A percentile compares a stretch with the other conserved stretches of the same genome.
Evolutionary conservation across 2,888 invertebrate species (phyloP).

Genomic region (Tenthredo livida): DNA sequence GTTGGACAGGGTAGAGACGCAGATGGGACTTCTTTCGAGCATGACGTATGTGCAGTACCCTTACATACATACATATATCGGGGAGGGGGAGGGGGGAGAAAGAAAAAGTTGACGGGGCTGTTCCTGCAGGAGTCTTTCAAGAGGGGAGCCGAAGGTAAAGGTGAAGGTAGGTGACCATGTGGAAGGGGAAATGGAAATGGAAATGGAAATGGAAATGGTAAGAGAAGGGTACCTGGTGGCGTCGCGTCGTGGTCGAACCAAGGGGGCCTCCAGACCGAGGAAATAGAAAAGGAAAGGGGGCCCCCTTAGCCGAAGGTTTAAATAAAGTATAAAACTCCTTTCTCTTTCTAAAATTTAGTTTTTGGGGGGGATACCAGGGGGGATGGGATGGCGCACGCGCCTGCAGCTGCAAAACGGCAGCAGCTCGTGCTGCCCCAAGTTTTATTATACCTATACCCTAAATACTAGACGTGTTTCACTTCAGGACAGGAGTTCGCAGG

Average conservation of each 20-base stretch:
- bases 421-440: conserved; percentile 72
- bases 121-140: background rate
- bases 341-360: conserved; percentile 57
- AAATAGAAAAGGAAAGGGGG: background rate
- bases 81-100: background rate
- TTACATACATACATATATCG: no score
- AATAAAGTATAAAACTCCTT: conserved; percentile 54
- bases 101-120: background rate
- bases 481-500: no score
- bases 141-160: conserved; percentile 8
- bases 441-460: conserved; percentile 64
- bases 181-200: background rate
- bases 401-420: conserved; percentile 75
- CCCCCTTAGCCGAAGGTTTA: conserved; percentile 4
- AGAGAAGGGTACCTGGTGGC: conserved; percentile 41
- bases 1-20: conserved; percentile 64
- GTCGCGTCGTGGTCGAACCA: background rate
- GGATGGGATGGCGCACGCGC: conserved; percentile 63
- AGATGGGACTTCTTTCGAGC: conserved; percentile 77
- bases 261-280: background rate
- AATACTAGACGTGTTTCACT: background rate
- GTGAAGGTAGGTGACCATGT: no score
- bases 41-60: conserved; percentile 70
- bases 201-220: no score
- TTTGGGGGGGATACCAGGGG: conserved; percentile 38